Evolutionary conservation across 2,888 invertebrate species (phyloP).

Genomic region (Siphlonurus alternatus): DNA sequence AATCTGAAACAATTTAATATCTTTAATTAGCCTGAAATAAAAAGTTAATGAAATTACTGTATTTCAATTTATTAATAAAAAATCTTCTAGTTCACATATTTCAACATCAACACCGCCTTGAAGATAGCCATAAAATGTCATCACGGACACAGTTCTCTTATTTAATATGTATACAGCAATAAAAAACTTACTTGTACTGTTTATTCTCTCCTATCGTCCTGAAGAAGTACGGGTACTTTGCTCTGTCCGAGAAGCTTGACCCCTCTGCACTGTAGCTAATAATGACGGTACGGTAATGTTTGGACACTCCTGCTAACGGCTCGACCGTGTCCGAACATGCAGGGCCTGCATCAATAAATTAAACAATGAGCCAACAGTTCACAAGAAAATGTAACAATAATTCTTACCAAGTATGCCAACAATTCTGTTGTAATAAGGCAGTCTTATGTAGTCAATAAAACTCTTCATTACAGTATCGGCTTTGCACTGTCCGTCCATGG

Average conservation of each 20-base stretch:
- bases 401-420: conserved; percentile 47
- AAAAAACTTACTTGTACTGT: conserved; percentile 34
- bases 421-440: conserved; percentile 35
- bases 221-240: conserved; percentile 60
- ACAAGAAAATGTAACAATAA: too few relatives aligned
- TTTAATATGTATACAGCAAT: too few relatives aligned
- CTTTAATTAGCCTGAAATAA: too few relatives aligned
- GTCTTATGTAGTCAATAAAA: conserved; percentile 50
- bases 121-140: too few relatives aligned
- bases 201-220: conserved; percentile 62
- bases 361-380: neutral
- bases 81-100: neutral
- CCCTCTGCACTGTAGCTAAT: conserved; percentile 69
- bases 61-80: neutral
- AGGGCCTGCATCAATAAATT: conserved; percentile 35
- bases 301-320: conserved; percentile 58
- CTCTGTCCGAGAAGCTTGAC: conserved; percentile 46
- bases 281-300: conserved; percentile 50
- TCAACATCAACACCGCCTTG: too few relatives aligned
- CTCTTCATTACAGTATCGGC: conserved; percentile 56
- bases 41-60: conserved; percentile 2
- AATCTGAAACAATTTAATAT: conserved; percentile 27
- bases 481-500: conserved; percentile 48
- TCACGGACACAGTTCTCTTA: too few relatives aligned
- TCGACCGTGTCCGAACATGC: conserved; percentile 69